Base-by-base conservation (phyloP, 1,140 invertebrate species). In the Cyclina sinensis region DNA sequence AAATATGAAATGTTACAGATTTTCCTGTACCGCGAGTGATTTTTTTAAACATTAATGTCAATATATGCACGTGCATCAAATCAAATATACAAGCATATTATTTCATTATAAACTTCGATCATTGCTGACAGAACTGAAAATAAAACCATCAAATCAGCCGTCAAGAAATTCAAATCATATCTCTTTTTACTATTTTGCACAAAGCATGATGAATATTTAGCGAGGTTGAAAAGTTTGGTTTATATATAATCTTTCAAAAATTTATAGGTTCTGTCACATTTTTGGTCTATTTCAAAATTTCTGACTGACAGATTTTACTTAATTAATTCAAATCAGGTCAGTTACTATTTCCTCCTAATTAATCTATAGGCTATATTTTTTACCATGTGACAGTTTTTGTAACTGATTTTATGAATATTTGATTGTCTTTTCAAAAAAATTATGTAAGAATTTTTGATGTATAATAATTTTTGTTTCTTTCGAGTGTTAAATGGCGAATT, bases 251-350 rank as follows among this genome's bases (percentile, higher is more conserved):
- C 39, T 27, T 43, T 43, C 37, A 46, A 18, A 51, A 78, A 78
- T 51, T 51, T 54, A 78, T 78, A 54, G 74, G 11, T 32, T 54
- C n/a, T 78, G 74, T 78, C 74, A 78, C n/a, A 30, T 37, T 70
- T 78, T 78, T 78, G 12, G 9, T 35, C 48, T 18, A 37, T 30
- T 21, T 32, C 24, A 78, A 21, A 35, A 32, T 51, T n/a, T 35
- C 27, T 78, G 46, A 78, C 43, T 78, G 74, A 78, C 74, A 78
- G 43, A 9, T 37, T 78, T 46, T 30, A 51, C 24, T 3, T 54
- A 78, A 78, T 78, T 78, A 57, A 78, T 78, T 78, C 74, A 78
- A 51, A 78, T 51, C 74, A 51, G 30, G 46, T 21, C 46, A 74
- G 27, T 35, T 5, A n/a, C 74, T 35, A 78, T 78, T 78, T 78